Conservation (phyloP, 37 sponge, comb jelly and placozoan species). For the Halisarca cf. caerulea region DNA sequence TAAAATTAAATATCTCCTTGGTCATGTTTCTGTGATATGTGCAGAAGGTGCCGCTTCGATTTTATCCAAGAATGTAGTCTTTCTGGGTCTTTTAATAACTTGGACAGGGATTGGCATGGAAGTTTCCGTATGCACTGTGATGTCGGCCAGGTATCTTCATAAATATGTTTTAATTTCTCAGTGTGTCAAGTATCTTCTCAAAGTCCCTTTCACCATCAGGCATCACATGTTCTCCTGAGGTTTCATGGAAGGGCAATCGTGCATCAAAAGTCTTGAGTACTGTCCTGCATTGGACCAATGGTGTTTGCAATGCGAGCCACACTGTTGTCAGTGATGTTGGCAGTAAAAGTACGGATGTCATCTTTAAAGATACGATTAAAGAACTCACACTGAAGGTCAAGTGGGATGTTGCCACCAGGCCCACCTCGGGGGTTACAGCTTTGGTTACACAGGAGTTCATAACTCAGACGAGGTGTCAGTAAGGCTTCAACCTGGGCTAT, state of each 20-base stretch:
- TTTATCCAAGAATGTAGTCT: background rate
- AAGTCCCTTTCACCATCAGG: background rate
- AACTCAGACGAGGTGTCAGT: background rate
- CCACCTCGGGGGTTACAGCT: background rate
- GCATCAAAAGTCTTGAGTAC: background rate
- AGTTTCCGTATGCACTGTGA: background rate
- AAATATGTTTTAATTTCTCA: background rate
- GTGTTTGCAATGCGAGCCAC: background rate
- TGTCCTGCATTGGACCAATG: constrained; percentile 1
- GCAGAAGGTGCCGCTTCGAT: background rate
- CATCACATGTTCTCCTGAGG: background rate
- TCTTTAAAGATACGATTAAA: background rate
- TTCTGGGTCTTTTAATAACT: no score
- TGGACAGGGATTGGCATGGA: background rate
- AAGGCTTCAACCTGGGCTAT: constrained; percentile 9
- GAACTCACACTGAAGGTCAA: background rate
- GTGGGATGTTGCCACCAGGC: background rate
- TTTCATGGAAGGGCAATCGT: background rate
- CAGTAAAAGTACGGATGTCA: background rate
- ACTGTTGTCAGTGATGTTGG: background rate
- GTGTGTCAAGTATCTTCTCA: background rate
- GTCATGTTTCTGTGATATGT: background rate
- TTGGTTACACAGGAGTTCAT: background rate
- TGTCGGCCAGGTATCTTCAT: background rate
- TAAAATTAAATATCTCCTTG: no score